Base-by-base conservation (phyloP, 2,888 invertebrate species). In the Strigamia transsilvanica region DNA sequence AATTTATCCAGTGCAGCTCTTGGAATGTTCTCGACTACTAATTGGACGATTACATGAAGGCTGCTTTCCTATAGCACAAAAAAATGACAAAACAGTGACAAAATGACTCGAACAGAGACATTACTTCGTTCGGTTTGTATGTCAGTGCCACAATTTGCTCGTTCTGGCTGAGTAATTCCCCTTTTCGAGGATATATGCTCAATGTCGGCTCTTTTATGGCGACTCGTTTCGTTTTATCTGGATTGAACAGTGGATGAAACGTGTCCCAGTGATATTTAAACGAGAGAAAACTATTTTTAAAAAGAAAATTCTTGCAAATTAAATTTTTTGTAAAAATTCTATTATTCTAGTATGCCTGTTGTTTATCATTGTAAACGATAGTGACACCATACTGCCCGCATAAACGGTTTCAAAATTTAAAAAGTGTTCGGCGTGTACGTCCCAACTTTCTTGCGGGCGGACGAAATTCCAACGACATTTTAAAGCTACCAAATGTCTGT, bases 391-490 rank as follows among this genome's bases (percentile, higher is more conserved):
- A 18, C 23, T 61, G 10, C 61, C 61, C 3, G 23, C 23, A 6
- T 61, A 61, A 23, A 61, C 7, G 10, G 61, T 61, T n/a, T 61
- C 61, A 7, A 61, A 61, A 23, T 61, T 61, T 18, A 61, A 21
- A 21, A 61, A 61, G 18, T 61, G 18, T 23, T 61, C 61, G 1
- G 61, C 61, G 7, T 18, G 23, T 23, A 61, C 61, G 12, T 61
- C 61, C 61, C 61, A 61, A 10, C 23, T 61, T 61, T 61, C 61
- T 10, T 61, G 61, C 6, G 61, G 61, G 3, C 61, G 61, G 2
- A 61, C 61, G 18, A 61, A 61, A 18, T 61, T 61, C 61, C 61
- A 61, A 12, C 61, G 18, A 61, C 61, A 61, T 61, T 61, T 61
- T 61, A 61, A 61, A 10, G 18, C 5, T 18, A 61, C 21, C 61